Evolutionary conservation across 1,140 invertebrate species (phyloP), one percentile per base, ranked within the genome.

Genomic region (Calephelis virginiensis): DNA sequence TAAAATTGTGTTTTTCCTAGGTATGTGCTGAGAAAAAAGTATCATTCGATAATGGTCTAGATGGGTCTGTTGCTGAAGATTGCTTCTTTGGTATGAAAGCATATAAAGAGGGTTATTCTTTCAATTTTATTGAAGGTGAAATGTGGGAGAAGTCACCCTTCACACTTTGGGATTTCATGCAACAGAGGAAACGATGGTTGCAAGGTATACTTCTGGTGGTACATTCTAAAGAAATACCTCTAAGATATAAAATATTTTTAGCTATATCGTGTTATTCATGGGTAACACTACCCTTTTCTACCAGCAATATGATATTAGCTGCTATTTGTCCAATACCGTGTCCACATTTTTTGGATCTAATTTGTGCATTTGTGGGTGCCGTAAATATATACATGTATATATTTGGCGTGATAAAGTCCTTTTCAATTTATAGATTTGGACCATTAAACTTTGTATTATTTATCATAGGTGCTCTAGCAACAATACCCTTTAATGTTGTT

Each of bases 141-240:
- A 99, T 99, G 98, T 97, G 97, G 95, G 98, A 99, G 85, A 98
- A 99, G 83, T 98, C 97, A 13, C 98, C 98, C 8, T 99, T 99
- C 81, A 97, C 97, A 0, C 88, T 98, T 1, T 95, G 95, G 93
- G 98, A 99, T 86, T 98, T 99, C 82, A 93, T 99, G 49, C 97
- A 98, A 85, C 98, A 99, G 86, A 93, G 98, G 64, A 99, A 99
- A 86, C 94, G 98, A 43, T 99, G 98, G 98, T 93, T 99, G 60
- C 97, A 98, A 92, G 98, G 98, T 76, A 99, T 99, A 72, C 94
- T 97, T 28, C 93, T 99, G 67, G 98, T 99, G 1, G 97, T 99
- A 12, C 97, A 98, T 89, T 97, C 97, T 59, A 94, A 95, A 80
- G 92, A 93, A 66, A 97, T 99, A 84, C 97, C 97, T 13, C 78